Conservation (phyloP, 2,888 invertebrate genomes). For the Tetrapedia diversipes region DNA sequence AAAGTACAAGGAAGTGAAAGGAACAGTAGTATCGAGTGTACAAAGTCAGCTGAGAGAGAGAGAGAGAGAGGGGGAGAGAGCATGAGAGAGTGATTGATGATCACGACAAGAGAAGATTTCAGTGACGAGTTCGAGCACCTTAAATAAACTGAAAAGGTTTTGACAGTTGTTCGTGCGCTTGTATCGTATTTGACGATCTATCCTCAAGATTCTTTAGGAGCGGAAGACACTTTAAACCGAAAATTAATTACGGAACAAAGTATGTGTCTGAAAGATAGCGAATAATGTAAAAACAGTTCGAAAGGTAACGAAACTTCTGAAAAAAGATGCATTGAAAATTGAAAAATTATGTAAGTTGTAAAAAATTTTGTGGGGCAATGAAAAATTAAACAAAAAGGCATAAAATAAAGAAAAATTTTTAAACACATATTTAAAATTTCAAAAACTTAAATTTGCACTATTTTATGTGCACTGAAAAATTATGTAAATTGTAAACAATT, state of each 20-base stretch:
- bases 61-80: conserved; percentile 2
- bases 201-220: background rate
- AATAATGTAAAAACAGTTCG: no score
- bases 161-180: conserved; percentile 5
- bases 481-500: no score
- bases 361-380: no score
- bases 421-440: no score
- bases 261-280: background rate
- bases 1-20: conserved; percentile 31
- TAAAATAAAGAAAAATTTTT: no score
- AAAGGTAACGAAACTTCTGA: background rate
- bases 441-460: no score
- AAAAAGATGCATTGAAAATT: no score
- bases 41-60: background rate
- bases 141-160: conserved; percentile 3
- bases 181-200: conserved; percentile 10
- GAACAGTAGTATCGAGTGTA: conserved; percentile 18
- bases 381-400: no score
- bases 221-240: background rate
- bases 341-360: no score
- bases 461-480: no score
- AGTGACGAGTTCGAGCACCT: conserved; percentile 2
- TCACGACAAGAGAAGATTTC: conserved; percentile 12
- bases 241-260: no score
- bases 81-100: conserved; percentile 7